Evolutionary conservation across 2,888 invertebrate genomes (phyloP), one percentile per base, ranked within the genome.

Genomic region (Danaus chrysippus): DNA sequence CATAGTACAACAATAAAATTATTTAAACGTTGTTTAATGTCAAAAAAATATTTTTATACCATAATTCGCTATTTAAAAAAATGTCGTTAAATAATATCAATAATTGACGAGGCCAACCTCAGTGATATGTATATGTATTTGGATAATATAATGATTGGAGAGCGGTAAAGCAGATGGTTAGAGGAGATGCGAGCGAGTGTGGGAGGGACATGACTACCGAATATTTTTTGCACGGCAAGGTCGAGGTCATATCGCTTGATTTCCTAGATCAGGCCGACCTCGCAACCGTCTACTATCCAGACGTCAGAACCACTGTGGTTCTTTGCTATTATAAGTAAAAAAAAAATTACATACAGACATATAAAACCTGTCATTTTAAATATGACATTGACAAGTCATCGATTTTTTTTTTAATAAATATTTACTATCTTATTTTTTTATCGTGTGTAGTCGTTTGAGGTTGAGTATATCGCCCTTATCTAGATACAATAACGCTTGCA

Each of bases 201-300:
- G 67, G 70, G 71, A 59, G 70, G 69, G 67, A 71, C 61, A 72
- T 66, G 63, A 79, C 69, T 73, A 79, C 78, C 82, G 81, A 88
- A 87, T 85, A 84, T 83, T 89, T 85, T 86, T 89, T 84, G 85
- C 87, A 83, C 75, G 77, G 77, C 86, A 90, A 89, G 89, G 88
- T 87, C 87, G 85, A 87, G 90, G 89, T 81, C 82, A 75, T 75
- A 83, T 79, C 80, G 79, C 77, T 89, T 86, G 84, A 89, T 88
- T 91, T 91, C 90, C 90, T 89, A 87, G 86, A 86, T 82, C 83
- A 81, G 75, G 79, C 78, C 75, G 79, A 70, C 75, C 73, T 76
- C 70, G 70, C 71, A 72, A 70, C 72, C 71, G 57, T 55, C 61
- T 64, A 49, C 68, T 65, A 62, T 66, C 58, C 62, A 63, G n/a